Percentiles rank a stretch among this genome's conserved stretches.
Evolutionary conservation across 1,140 invertebrate genomes (phyloP).

Genomic region (Lasaia peninsularis): DNA sequence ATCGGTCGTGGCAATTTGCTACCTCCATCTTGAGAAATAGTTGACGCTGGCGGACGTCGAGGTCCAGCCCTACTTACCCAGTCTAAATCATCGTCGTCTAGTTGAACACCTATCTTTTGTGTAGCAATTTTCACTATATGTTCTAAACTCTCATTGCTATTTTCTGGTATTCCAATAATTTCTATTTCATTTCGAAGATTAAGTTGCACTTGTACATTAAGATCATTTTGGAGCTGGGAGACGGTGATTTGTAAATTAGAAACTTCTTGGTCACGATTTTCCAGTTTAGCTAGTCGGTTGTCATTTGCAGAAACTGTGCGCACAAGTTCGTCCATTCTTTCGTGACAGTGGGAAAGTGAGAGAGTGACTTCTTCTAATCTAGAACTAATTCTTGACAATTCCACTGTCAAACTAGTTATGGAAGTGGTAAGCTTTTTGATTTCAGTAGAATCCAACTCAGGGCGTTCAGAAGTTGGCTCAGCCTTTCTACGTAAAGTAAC

Average conservation of each 20-base stretch:
- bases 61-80: slow-evolving; percentile 1
- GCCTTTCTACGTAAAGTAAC: slow-evolving; percentile 15
- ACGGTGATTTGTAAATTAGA: neutral
- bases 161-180: slow-evolving; percentile 16
- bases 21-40: neutral
- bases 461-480: neutral
- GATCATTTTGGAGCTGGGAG: neutral
- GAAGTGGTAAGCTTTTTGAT: neutral
- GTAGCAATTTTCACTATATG: slow-evolving; percentile 15
- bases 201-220: slow-evolving; percentile 13
- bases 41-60: neutral
- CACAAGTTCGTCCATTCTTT: neutral
- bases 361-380: neutral
- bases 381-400: neutral
- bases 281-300: neutral
- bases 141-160: slow-evolving; percentile 11
- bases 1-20: slow-evolving; percentile 14
- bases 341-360: neutral
- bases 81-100: slow-evolving; percentile 14
- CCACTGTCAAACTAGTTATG: neutral
- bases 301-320: slow-evolving; percentile 1
- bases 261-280: neutral
- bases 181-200: slow-evolving; percentile 18
- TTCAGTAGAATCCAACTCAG: neutral
- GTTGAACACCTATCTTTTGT: slow-evolving; percentile 17